Evolutionary conservation across 2,113 vertebrate genomes (phyloP).

Genomic region (Equus quagga): DNA sequence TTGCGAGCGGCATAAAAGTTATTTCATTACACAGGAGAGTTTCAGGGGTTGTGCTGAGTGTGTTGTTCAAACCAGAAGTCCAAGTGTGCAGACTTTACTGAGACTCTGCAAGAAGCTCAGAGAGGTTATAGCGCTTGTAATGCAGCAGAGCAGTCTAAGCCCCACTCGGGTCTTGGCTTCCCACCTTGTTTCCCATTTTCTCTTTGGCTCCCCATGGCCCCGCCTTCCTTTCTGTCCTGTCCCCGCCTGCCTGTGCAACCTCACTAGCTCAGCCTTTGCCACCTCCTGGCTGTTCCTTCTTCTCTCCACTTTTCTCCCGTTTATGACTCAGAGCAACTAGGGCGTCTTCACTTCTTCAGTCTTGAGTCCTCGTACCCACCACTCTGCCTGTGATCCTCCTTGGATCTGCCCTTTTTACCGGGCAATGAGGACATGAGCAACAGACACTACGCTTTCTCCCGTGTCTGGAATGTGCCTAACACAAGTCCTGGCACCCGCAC

Average conservation of each 20-base stretch:
- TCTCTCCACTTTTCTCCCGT: neutral
- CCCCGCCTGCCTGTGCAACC: too few relatives aligned
- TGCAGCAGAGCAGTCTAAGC: too few relatives aligned
- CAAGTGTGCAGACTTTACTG: neutral
- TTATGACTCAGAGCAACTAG: neutral
- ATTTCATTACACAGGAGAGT: neutral
- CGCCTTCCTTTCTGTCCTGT: neutral
- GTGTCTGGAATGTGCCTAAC: too few relatives aligned
- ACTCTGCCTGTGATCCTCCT: neutral
- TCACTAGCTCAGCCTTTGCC: too few relatives aligned
- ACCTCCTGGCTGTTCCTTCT: neutral
- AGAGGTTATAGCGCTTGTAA: accelerated
- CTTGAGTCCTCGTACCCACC: neutral
- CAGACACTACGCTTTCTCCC: neutral
- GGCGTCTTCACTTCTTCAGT: neutral
- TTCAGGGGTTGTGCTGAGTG: neutral
- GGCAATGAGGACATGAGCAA: neutral
- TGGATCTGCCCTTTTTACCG: neutral
- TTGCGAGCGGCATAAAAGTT: neutral
- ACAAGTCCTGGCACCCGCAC: neutral
- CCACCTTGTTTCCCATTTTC: neutral
- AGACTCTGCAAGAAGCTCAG: neutral
- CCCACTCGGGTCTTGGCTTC: neutral
- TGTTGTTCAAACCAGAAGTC: too few relatives aligned
- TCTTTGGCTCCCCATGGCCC: neutral